phyloP scores from a whole-genome alignment of 2,888 invertebrate genomes.

The Perizoma flavofasciatum region DNA sequence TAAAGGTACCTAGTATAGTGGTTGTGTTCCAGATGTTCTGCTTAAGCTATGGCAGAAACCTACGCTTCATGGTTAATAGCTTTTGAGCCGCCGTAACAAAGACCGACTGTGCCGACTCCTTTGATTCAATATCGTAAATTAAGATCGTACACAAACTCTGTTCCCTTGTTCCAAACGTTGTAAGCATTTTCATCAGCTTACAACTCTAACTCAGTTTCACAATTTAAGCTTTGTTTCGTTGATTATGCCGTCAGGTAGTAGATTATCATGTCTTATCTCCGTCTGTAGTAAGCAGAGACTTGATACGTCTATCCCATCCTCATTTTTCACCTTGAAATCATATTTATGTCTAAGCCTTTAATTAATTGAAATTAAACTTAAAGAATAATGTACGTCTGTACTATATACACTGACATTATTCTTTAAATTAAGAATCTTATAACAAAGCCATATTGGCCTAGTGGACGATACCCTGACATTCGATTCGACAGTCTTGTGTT shows the following conservation, averaged over 20 bases:
- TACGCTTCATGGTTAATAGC: slow-evolving; percentile 33
- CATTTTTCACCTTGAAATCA: no score
- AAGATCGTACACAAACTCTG: slow-evolving; percentile 27
- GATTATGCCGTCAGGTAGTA: slow-evolving; percentile 1
- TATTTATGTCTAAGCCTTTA: no score
- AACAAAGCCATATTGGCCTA: no score
- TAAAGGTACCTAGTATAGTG: no score
- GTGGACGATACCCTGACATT: no score
- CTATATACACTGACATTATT: no score
- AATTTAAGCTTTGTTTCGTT: slow-evolving; percentile 6
- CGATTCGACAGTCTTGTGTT: no score
- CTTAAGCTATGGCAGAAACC: slow-evolving; percentile 3
- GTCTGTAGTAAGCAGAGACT: no score
- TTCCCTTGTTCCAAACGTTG: slow-evolving; percentile 3
- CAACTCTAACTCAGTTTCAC: slow-evolving; percentile 6
- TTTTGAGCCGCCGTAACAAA: slow-evolving; percentile 35
- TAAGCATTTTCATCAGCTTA: slow-evolving; percentile 3
- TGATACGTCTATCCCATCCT: no score
- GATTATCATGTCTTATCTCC: neutral
- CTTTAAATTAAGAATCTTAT: no score
- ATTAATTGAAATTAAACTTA: no score
- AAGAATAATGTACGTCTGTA: no score
- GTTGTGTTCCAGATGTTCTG: neutral
- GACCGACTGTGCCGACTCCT: slow-evolving; percentile 34
- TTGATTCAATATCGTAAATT: slow-evolving; percentile 42